phyloP scores from a whole-genome alignment of 2,113 vertebrate species.

The Hypocryptadius cinnamomeus region DNA sequence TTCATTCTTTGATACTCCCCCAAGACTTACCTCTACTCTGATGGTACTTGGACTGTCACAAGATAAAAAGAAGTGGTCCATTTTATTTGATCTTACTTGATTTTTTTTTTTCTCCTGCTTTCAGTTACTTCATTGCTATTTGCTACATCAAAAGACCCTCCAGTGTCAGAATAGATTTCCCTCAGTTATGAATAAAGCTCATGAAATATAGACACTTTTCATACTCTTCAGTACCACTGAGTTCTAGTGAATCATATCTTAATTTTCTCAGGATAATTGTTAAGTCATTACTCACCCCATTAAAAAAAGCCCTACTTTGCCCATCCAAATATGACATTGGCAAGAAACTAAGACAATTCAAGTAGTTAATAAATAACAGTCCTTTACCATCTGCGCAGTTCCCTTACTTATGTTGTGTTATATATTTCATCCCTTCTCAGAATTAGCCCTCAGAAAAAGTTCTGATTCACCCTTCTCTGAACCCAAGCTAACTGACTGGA shows the following conservation, averaged over 20 bases:
- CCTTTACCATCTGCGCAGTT: neutral
- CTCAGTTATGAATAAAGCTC: neutral
- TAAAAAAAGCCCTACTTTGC: neutral
- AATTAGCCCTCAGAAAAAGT: neutral
- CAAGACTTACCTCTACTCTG: neutral
- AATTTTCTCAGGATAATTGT: neutral
- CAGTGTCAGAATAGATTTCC: neutral
- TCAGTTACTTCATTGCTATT: neutral
- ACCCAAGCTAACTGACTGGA: slow-evolving; percentile 18
- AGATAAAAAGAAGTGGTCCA: neutral
- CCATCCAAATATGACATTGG: neutral
- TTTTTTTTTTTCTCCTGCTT: neutral
- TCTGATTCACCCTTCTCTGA: slow-evolving; percentile 18
- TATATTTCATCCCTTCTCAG: slow-evolving; percentile 21
- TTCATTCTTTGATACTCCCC: neutral
- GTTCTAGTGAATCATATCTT: neutral
- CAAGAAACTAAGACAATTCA: neutral
- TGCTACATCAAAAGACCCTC: neutral
- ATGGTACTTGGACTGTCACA: neutral
- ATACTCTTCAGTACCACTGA: neutral
- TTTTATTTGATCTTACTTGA: neutral
- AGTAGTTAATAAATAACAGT: slow-evolving; percentile 19
- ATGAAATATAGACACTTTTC: neutral
- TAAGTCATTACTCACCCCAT: neutral
- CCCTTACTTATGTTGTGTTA: neutral